Percentiles rank a stretch among this genome's conserved stretches.
Conservation (phyloP, 2,113 vertebrate genomes). For the Tachysurus fulvidraco region DNA sequence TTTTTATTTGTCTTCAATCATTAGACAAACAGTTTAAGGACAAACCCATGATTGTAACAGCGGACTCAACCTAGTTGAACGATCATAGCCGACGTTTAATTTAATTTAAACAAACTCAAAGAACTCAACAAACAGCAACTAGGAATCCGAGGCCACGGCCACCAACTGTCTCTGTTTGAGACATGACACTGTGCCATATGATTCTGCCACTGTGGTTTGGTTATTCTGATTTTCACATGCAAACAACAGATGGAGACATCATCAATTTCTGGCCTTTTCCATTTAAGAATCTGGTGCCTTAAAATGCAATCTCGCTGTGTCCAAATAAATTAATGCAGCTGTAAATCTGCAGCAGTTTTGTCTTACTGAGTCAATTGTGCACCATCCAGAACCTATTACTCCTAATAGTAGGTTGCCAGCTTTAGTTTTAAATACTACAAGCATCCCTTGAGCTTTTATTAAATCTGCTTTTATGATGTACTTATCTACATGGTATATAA, state of each 20-base stretch:
- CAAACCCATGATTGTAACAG: not conserved
- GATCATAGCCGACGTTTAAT: not conserved
- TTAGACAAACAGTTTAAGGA: not conserved
- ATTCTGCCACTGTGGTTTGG: not conserved
- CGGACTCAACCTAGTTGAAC: not conserved
- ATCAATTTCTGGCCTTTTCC: conserved; percentile 6
- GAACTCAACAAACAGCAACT: not conserved
- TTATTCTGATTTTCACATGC: conserved; percentile 9
- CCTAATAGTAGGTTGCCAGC: not conserved
- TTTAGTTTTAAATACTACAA: not conserved
- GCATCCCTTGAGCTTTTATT: not conserved
- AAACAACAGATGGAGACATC: conserved; percentile 51
- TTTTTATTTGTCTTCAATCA: no score
- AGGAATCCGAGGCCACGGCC: conserved; percentile 21
- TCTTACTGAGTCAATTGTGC: not conserved
- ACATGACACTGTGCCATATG: conserved; percentile 9
- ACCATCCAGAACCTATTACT: not conserved
- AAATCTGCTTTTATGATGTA: not conserved
- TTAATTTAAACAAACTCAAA: not conserved
- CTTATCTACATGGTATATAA: not conserved
- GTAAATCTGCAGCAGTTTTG: not conserved
- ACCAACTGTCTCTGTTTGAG: conserved; percentile 34
- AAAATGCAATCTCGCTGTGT: not conserved
- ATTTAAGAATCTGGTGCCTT: not conserved
- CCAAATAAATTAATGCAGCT: conserved; percentile 1